Evolutionary conservation across 2,888 invertebrate genomes (phyloP), one percentile per base, ranked within the genome.

Genomic region (Digitonthophagus gazella): DNA sequence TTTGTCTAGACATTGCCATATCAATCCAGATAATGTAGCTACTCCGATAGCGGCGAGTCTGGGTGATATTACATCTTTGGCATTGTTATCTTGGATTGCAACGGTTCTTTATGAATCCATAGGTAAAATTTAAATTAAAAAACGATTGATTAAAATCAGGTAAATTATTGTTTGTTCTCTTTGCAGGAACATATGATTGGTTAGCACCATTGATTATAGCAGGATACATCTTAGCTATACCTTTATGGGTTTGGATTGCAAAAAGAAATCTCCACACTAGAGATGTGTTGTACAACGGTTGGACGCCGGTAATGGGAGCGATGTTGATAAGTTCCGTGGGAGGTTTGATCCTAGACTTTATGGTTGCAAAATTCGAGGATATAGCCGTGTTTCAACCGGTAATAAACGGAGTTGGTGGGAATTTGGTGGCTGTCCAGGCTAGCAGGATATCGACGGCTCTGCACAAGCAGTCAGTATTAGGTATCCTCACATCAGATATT

Each of bases 361-460:
- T 91, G 83, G 90, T 91, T 15, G 84, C 84, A 4, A 84, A 85
- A 68, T 92, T 89, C 80, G 86, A 87, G 75, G 90, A 90, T 67
- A 86, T 93, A 71, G 92, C 93, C 55, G 90, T 91, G 15, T 93
- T 91, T 80, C 92, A 93, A 82, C 92, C 92, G n/a, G 91, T 93
- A 14, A 91, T 93, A 73, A 93, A 93, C 80, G 93, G 92, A 18
- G 92, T 93, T 18, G 93, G 93, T 15, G 93, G 93, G 2, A 93
- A 93, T 80, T 83, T 93, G 75, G 93, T 91, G 0, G 92, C 93
- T 11, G 91, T 93, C 11, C 87, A 92, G 81, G 91, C 92, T 2
- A 91, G 90, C 78, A 85, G 92, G 76, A 88, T 93, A 76, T 91
- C 92, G 1, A 93, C 93, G 6, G 87, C 89, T 14, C 84, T 92